A percentile compares a stretch with the other conserved stretches of the same genome.
Conservation (phyloP, 1,140 invertebrate species). For the Phenacoccus solenopsis region DNA sequence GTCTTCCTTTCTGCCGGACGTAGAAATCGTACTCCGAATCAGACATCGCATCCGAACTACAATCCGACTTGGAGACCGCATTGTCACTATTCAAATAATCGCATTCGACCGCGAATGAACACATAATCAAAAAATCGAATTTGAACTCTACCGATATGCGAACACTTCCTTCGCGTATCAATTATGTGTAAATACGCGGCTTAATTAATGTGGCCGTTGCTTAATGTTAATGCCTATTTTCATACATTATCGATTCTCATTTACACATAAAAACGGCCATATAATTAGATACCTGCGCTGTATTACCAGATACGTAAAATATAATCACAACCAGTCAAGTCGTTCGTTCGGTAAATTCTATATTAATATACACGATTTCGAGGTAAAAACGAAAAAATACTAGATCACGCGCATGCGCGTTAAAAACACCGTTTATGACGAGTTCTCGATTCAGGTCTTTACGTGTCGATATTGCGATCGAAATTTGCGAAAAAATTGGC, state of each 20-base stretch:
- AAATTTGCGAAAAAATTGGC: no score
- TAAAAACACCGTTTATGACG: no score
- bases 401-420: not conserved
- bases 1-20: not conserved
- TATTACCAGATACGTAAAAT: not conserved
- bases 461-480: no score
- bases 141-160: not conserved
- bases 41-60: conserved; percentile 9
- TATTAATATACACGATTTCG: conserved; percentile 13
- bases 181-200: not conserved
- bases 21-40: conserved; percentile 5
- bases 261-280: not conserved
- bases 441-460: no score
- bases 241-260: not conserved
- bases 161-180: not conserved
- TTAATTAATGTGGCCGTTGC: not conserved
- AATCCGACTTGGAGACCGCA: not conserved
- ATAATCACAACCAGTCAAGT: conserved; percentile 1
- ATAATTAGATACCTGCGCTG: conserved; percentile 4
- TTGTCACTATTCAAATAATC: not conserved
- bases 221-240: not conserved
- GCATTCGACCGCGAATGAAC: not conserved
- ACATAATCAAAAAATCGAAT: not conserved
- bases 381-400: conserved; percentile 5
- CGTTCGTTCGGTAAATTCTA: not conserved